Base-by-base conservation (phyloP, 2,113 vertebrate genomes). In the Amphilophus citrinellus region DNA sequence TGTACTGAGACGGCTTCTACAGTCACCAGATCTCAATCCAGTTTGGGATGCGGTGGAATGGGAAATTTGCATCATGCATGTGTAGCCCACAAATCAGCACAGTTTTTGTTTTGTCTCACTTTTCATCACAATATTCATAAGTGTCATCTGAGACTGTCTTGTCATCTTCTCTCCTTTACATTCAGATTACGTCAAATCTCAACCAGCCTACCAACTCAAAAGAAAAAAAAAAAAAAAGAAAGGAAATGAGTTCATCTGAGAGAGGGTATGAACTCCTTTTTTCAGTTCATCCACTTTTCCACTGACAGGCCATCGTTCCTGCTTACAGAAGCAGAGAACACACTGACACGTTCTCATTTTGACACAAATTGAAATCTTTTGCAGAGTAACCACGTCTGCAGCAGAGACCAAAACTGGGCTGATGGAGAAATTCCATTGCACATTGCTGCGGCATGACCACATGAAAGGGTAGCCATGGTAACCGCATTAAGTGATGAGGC, bases 401-500 rank as follows among this genome's bases (percentile, higher is more conserved):
- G 9, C 73, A 53, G 20, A 10, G 71, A 14, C 17, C 53, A 24
- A 76, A 24, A 35, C 22, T 47, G 24, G 9, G 44, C 68, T 61
- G 58, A 37, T 9, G 22, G 53, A 82, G 13, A 60, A 82, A 85
- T 84, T 76, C 83, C 77, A 44, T 10, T 20, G 65, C 75, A 73
- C 83, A 84, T 56, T n/a, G 3, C 84, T 76, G 78, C 60, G 60
- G 83, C 65, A 32, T 63, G 77, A 68, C 60, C 44, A 11, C 47
- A 24, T 57, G 37, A 80, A 17, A 17, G 13, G 75, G 91, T 93
- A 84, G 84, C 91, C 91, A 89, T 93, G 86, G 90, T 22, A 90
- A 93, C 90, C 77, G 37, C 61, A 62, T 77, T 53, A 68, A 62
- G 76, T 18, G 6, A 63, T 1, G 18, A 30, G 1, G 10, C 44